A percentile compares a stretch with the other conserved stretches of the same genome.
Conservation (phyloP, 2,888 invertebrate genomes). For the Lasiommata megera region DNA sequence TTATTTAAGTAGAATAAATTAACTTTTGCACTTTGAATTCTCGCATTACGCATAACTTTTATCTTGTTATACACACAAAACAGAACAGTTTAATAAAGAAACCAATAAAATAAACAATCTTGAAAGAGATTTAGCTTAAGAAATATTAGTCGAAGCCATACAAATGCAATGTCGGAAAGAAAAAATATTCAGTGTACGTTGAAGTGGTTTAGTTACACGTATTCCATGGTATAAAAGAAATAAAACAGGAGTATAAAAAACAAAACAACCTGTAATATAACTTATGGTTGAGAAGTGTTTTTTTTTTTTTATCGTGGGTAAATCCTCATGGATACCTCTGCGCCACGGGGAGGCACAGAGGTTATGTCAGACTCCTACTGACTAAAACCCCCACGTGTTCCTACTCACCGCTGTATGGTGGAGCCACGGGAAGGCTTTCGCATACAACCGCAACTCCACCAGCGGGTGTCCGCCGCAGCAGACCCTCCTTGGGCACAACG, state of each 20-base stretch:
- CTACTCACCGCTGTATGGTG: too few species aligned
- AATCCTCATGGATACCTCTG: too few species aligned
- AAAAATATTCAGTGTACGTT: not conserved
- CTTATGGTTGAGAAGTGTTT: not conserved
- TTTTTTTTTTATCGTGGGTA: too few species aligned
- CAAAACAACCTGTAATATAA: not conserved
- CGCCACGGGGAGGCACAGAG: too few species aligned
- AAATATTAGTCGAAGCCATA: slow-evolving; percentile 4
- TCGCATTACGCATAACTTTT: not conserved
- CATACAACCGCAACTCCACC: too few species aligned
- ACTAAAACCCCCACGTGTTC: too few species aligned
- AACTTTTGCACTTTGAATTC: not conserved
- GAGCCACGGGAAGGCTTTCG: too few species aligned
- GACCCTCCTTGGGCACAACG: too few species aligned
- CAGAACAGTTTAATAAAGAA: not conserved
- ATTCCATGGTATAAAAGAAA: not conserved
- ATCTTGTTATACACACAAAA: not conserved
- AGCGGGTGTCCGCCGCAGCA: too few species aligned
- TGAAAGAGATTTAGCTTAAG: slow-evolving; percentile 1
- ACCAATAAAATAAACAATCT: not conserved
- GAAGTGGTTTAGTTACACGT: not conserved
- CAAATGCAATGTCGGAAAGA: not conserved
- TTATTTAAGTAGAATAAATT: not conserved
- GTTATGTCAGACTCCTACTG: too few species aligned
- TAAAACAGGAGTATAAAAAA: not conserved